Conservation (phyloP, 2,113 vertebrate genomes). For the Eurypyga helias region DNA sequence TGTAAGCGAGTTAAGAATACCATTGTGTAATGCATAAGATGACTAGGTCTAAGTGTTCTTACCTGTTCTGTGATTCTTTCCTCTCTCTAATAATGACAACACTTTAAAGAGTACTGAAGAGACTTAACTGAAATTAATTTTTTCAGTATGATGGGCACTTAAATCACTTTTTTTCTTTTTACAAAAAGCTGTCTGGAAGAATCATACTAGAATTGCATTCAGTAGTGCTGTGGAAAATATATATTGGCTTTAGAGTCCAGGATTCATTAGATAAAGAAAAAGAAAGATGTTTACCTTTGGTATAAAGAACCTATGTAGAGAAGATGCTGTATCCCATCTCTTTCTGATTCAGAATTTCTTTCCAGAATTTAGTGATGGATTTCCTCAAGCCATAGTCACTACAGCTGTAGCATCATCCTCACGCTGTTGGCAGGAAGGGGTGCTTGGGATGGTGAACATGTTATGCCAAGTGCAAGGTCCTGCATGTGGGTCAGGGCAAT, state of each 20-base stretch:
- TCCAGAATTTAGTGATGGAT: fast-evolving
- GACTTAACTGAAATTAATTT: background rate
- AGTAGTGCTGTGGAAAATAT: background rate
- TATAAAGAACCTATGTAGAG: background rate
- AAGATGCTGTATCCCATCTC: background rate
- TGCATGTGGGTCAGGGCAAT: too few relatives aligned
- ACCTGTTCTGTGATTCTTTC: background rate
- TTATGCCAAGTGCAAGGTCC: too few relatives aligned
- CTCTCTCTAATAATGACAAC: background rate
- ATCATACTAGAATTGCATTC: background rate
- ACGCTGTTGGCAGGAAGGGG: fast-evolving
- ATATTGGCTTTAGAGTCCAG: background rate
- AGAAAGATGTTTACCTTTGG: background rate
- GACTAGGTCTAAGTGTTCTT: background rate
- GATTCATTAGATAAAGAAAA: background rate
- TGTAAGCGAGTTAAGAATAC: background rate
- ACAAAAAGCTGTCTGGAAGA: background rate
- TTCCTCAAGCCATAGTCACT: fast-evolving
- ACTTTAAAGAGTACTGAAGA: background rate
- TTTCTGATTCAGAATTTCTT: background rate
- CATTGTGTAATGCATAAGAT: fast-evolving
- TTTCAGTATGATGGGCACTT: background rate
- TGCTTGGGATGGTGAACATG: background rate
- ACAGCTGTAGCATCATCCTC: fast-evolving
- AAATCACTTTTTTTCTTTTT: background rate